Evolutionary conservation across 2,113 vertebrate genomes (phyloP).

Genomic region (Struthidea cinerea): DNA sequence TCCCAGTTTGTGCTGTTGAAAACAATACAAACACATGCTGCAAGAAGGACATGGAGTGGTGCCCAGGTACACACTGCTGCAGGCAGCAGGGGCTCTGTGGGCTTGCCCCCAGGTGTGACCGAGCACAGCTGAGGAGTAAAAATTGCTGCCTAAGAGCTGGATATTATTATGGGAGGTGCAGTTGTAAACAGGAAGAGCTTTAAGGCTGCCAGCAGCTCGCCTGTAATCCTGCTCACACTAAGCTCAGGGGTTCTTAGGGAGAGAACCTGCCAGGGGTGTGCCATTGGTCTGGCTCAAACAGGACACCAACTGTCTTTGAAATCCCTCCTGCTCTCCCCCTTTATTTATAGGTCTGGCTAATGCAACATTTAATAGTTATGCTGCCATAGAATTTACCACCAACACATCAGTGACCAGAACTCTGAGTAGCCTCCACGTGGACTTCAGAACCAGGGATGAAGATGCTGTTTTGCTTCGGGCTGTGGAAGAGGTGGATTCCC

Average conservation of each 20-base stretch:
- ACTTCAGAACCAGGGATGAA: conserved; percentile 82
- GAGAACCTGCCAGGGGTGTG: background rate
- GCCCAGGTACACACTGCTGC: background rate
- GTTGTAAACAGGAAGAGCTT: conserved; percentile 52
- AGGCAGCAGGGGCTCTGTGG: background rate
- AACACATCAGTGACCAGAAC: conserved; percentile 65
- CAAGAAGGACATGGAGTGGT: background rate
- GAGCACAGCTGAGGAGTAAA: background rate
- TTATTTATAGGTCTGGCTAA: conserved; percentile 81
- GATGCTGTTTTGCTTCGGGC: conserved; percentile 79
- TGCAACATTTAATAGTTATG: conserved; percentile 77
- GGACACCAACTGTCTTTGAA: background rate
- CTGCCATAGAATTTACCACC: conserved; percentile 70
- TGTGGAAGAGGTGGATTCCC: conserved; percentile 52
- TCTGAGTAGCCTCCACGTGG: conserved; percentile 76
- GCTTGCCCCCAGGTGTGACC: background rate
- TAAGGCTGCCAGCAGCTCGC: background rate
- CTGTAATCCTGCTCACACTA: conserved; percentile 37
- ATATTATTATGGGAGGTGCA: background rate
- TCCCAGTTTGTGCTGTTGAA: background rate
- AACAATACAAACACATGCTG: background rate
- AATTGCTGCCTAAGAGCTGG: background rate
- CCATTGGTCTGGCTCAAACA: background rate
- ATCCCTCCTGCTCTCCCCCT: background rate
- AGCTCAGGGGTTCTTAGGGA: background rate